phyloP scores from a whole-genome alignment of 2,797 vertebrate genomes.

The Helostoma temminkii region DNA sequence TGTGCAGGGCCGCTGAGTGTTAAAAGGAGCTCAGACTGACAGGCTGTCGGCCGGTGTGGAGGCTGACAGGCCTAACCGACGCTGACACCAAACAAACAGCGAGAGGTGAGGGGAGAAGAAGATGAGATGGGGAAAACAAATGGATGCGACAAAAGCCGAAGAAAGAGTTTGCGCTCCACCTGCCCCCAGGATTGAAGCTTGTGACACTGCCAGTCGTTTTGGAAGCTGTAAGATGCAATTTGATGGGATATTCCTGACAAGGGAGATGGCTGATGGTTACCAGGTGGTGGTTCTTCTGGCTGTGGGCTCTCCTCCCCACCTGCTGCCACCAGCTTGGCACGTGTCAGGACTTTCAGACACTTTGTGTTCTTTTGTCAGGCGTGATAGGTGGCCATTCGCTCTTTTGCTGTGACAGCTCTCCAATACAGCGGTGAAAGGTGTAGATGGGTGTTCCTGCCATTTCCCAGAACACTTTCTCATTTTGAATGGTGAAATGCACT shows the following conservation, averaged over 20 bases:
- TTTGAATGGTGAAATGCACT: constrained; percentile 62
- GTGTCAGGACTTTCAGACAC: constrained; percentile 60
- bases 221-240: constrained; percentile 24
- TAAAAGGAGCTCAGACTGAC: constrained; percentile 75
- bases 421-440: constrained; percentile 65
- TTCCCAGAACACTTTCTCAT: constrained; percentile 64
- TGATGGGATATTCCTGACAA: constrained; percentile 42
- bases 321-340: constrained; percentile 24
- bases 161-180: constrained; percentile 19
- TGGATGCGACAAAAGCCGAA: constrained; percentile 28
- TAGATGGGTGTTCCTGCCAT: constrained; percentile 71
- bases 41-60: constrained; percentile 53
- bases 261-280: constrained; percentile 25
- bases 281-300: constrained; percentile 50
- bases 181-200: constrained; percentile 31
- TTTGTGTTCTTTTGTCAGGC: constrained; percentile 69
- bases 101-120: constrained; percentile 34
- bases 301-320: not conserved
- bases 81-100: constrained; percentile 57
- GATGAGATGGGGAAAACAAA: constrained; percentile 54
- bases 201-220: constrained; percentile 27
- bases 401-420: constrained; percentile 64
- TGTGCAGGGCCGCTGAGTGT: constrained; percentile 65
- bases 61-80: constrained; percentile 50
- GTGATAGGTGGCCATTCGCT: constrained; percentile 58